phyloP scores from a whole-genome alignment of 2,113 vertebrate genomes.

The Otolemur garnettii region DNA sequence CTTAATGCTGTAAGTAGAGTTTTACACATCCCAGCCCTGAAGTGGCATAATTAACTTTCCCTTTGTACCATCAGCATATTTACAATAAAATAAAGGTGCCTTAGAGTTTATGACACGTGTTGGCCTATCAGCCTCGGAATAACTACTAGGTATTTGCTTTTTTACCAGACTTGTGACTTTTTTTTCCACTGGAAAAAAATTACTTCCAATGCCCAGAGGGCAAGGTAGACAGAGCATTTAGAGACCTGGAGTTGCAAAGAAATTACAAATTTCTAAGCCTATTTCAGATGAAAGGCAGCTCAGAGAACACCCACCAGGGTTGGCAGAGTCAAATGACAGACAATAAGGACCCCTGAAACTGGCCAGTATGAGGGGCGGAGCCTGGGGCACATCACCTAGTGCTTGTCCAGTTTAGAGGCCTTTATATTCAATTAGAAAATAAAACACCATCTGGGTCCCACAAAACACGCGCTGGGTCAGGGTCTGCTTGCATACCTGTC shows the following conservation, averaged over 20 bases:
- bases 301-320: neutral
- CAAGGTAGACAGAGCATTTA: neutral
- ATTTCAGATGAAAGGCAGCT: constrained; percentile 20
- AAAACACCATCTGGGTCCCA: constrained; percentile 53
- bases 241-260: neutral
- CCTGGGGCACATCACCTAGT: neutral
- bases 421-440: constrained; percentile 66
- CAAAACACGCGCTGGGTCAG: neutral
- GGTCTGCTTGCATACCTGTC: neutral
- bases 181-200: neutral
- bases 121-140: neutral
- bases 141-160: neutral
- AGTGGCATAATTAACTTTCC: neutral
- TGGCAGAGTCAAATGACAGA: neutral
- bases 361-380: neutral
- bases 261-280: neutral
- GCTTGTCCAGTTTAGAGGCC: neutral
- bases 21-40: neutral
- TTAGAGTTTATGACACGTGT: neutral
- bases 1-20: neutral
- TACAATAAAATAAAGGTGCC: neutral
- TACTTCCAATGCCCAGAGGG: neutral
- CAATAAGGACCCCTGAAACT: neutral
- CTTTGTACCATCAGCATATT: neutral
- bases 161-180: neutral